Evolutionary conservation across 2,113 vertebrate species (phyloP), one percentile per base, ranked within the genome.

Genomic region (Triplophysa tibetana): DNA sequence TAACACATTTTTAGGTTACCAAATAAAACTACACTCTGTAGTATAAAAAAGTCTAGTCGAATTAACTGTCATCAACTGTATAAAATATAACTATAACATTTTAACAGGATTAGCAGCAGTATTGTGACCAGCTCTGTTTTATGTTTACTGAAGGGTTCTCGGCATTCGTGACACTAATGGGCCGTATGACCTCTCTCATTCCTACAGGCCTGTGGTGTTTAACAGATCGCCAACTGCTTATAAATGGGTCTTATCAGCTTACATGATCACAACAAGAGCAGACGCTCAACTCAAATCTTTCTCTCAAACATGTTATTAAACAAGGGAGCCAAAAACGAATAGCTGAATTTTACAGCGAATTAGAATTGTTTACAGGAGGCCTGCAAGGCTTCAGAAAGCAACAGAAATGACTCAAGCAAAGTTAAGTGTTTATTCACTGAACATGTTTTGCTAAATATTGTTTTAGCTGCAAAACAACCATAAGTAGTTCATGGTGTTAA

Each of bases 151-250:
- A 23, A 60, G 62, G 48, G 38, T 24, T n/a, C 50, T 29, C 19
- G 21, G 48, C 63, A 67, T 62, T 70, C 45, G 50, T 82, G 52
- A 50, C 58, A 52, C 29, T 79, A 70, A 62, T 79, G 63, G 68
- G 8, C 81, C 7, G 6, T 74, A 2, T 70, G 45, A 83, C 38
- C 64, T 79, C 58, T 80, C 67, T 79, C 43, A 63, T 72, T 63
- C 68, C 33, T 29, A 43, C 24, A 78, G 21, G 52, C 52, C 76
- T 48, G 17, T 26, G 10, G 16, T 68, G 66, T 26, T 61, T 68
- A 77, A 77, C 52, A 52, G 64, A 68, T 45, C 12, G 33, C 60
- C 16, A 43, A 33, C 29, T 54, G 76, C 38, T 66, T 67, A 67
- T 16, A 78, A 66, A 74, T 58, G 17, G n/a, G 16, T 78, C 69